phyloP scores from a whole-genome alignment of 2,888 invertebrate species.

The Amphipyra tragopoginis region DNA sequence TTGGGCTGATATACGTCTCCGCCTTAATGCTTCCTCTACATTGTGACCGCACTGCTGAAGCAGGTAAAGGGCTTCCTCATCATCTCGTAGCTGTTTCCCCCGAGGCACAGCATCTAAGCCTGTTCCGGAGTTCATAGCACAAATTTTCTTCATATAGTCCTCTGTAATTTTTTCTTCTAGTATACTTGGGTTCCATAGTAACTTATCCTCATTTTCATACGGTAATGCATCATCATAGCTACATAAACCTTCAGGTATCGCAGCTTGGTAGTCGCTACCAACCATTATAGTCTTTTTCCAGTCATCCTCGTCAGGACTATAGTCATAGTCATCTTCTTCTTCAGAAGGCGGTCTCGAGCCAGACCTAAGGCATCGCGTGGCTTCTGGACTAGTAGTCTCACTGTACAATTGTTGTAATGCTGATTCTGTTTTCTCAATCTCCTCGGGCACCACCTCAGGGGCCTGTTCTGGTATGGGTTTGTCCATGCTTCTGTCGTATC shows the following conservation, averaged over 20 bases:
- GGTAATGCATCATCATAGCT: conserved; percentile 98
- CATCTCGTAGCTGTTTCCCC: conserved; percentile 95
- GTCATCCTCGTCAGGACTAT: conserved; percentile 95
- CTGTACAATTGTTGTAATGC: conserved; percentile 85
- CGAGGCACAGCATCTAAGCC: conserved; percentile 90
- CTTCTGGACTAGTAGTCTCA: conserved; percentile 82
- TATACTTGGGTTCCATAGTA: conserved; percentile 97
- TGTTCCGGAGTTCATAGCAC: conserved; percentile 82
- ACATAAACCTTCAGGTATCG: conserved; percentile 97
- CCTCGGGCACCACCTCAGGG: conserved; percentile 79
- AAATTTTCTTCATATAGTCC: conserved; percentile 93
- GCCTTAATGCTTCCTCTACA: conserved; percentile 96
- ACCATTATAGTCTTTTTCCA: conserved; percentile 99
- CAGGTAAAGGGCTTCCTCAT: conserved; percentile 96
- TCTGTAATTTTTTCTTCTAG: conserved; percentile 93
- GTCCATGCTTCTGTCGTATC: conserved; percentile 90
- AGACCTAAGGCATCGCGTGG: conserved; percentile 86
- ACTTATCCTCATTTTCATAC: conserved; percentile 98
- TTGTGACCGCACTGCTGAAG: conserved; percentile 98
- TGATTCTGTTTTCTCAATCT: conserved; percentile 84
- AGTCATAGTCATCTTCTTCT: conserved; percentile 95
- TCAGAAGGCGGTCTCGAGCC: conserved; percentile 94
- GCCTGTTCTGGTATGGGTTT: conserved; percentile 75
- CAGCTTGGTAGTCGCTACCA: conserved; percentile 97
- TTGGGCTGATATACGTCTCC: conserved; percentile 93